Evolutionary conservation across 2,888 invertebrate genomes (phyloP), one percentile per base, ranked within the genome.

Genomic region (Acronicta psi): DNA sequence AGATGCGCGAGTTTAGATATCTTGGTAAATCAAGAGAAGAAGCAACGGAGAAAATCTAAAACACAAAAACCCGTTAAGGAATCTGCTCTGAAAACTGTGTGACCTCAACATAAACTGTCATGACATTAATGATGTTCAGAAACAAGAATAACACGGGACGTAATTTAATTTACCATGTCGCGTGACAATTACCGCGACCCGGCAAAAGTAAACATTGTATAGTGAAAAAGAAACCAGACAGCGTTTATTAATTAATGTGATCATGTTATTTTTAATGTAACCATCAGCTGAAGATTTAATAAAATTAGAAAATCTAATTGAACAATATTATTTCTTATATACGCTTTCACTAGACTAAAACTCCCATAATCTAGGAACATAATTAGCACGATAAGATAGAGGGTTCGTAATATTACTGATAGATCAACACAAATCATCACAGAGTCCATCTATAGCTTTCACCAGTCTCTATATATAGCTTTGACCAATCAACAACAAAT

Each of bases 1-100:
- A 81, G 74, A 69, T 73, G 68, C 57, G 72, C 72, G 16, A 82
- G 77, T 59, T 61, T 77, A 38, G 75, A 81, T 53, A 25, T 64
- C 18, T 58, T 59, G 25, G 58, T 65, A 44, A 56, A 50, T 25
- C 42, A 36, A 29, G 40, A 17, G 14, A 44, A 10, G 41, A 64
- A 38, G 43, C 50, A 10, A 7, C 42, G 20, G 40, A 52, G 44
- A 47, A 61, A 57, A 52, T 42, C 17, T 38, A 53, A 51, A 18
- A 20, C 23, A 52, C 34, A 11, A 18, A 58, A 58, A 29, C 1
- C 31, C 25, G 34, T 40, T 13, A 61, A 45, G 11, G 8, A 34
- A 17, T 43, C 37, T 36, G 38, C 36, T 40, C 16, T 58, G 47
- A 61, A 61, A 62, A 59, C 50, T 66, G 55, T 44, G 49, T 50